Conservation (phyloP, 2,797 vertebrate species). For the Stomatorhinus walkeri region DNA sequence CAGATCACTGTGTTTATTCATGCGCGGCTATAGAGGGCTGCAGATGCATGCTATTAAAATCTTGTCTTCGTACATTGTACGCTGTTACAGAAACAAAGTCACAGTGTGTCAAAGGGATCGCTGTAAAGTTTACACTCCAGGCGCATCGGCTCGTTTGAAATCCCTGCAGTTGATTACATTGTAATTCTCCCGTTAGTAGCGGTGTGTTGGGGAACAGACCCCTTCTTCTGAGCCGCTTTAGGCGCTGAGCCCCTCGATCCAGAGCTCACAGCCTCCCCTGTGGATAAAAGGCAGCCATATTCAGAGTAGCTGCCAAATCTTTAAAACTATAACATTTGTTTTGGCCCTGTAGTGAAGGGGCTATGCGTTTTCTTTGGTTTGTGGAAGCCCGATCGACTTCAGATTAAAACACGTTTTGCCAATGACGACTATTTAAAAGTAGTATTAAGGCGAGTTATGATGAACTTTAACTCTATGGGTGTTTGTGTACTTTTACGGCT, state of each 20-base stretch:
- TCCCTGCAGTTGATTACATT: background rate
- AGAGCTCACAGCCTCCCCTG: background rate
- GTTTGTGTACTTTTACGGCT: background rate
- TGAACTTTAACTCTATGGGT: background rate
- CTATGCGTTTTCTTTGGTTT: background rate
- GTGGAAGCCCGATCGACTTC: background rate
- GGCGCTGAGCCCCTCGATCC: background rate
- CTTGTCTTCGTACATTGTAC: background rate
- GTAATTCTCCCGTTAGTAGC: background rate
- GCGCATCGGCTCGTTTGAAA: background rate
- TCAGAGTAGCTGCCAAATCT: background rate
- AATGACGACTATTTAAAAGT: background rate
- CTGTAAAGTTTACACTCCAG: background rate
- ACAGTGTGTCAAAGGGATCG: background rate
- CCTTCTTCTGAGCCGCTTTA: background rate
- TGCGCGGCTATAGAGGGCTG: background rate
- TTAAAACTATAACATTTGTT: constrained; percentile 1
- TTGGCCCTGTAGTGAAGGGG: background rate
- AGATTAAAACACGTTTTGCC: background rate
- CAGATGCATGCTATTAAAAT: background rate
- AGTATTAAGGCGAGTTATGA: background rate
- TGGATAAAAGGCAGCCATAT: background rate
- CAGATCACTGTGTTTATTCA: background rate
- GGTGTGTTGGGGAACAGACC: background rate
- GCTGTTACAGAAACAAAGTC: background rate